phyloP scores from a whole-genome alignment of 2,888 invertebrate species.

The Allygus modestus region DNA sequence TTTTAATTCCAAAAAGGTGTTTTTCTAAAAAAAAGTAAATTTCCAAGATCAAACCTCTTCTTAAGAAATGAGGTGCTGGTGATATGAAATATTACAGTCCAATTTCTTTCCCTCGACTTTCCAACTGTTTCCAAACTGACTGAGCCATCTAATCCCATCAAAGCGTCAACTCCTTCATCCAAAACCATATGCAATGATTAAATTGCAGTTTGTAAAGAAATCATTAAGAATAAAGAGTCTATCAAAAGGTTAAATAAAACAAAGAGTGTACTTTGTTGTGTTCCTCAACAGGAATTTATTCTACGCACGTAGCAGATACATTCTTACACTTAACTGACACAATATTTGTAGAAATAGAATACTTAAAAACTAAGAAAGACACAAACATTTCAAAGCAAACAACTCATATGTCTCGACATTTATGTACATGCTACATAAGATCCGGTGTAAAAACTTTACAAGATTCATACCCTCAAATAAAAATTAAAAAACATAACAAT shows the following conservation, averaged over 20 bases:
- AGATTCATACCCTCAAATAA: conserved; percentile 65
- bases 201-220: too few species aligned
- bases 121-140: too few species aligned
- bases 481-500: conserved; percentile 61
- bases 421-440: conserved; percentile 57
- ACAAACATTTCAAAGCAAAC: conserved; percentile 59
- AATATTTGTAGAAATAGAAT: conserved; percentile 58
- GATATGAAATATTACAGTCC: too few species aligned
- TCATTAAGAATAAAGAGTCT: too few species aligned
- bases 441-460: conserved; percentile 44
- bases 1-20: too few species aligned
- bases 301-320: conserved; percentile 57
- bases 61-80: too few species aligned
- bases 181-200: too few species aligned
- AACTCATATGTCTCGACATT: conserved; percentile 47
- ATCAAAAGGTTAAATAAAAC: conserved; percentile 4
- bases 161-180: too few species aligned
- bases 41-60: too few species aligned
- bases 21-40: too few species aligned
- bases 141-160: too few species aligned
- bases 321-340: conserved; percentile 59
- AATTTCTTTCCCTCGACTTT: too few species aligned
- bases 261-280: conserved; percentile 6
- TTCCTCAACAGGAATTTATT: conserved; percentile 45
- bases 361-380: conserved; percentile 57